A percentile compares a stretch with the other conserved stretches of the same genome.
phyloP scores from a whole-genome alignment of 2,797 vertebrate genomes.

The Kryptolebias ocellatus region DNA sequence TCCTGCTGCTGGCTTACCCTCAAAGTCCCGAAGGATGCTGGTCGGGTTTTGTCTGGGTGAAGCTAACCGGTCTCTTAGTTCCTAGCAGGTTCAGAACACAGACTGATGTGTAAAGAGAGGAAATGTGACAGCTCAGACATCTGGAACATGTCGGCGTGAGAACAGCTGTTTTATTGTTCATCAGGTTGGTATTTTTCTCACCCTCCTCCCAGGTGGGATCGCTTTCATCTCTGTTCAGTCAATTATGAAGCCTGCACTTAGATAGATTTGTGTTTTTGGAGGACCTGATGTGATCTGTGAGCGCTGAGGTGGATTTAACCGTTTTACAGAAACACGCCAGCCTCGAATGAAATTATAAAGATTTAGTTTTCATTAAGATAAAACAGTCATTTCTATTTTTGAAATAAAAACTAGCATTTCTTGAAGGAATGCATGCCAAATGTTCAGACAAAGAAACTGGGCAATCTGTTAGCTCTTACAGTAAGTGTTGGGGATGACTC shows the following conservation, averaged over 20 bases:
- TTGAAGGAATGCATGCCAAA: no score
- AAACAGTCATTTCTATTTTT: background rate
- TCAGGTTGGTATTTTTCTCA: conserved; percentile 29
- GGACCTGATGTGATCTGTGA: conserved; percentile 29
- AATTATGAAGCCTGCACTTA: conserved; percentile 17
- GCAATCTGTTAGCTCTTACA: no score
- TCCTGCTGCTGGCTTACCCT: conserved; percentile 63
- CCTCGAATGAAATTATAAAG: background rate
- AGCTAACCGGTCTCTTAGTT: conserved; percentile 15
- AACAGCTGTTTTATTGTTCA: conserved; percentile 49
- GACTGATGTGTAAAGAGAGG: background rate
- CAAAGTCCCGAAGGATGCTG: conserved; percentile 55
- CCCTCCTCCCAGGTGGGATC: conserved; percentile 33
- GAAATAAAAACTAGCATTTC: no score
- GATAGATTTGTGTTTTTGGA: conserved; percentile 12
- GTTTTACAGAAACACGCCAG: conserved; percentile 4
- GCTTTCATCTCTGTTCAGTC: conserved; percentile 42
- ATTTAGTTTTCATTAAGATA: background rate
- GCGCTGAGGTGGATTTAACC: conserved; percentile 17
- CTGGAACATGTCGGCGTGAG: conserved; percentile 22
- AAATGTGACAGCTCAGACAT: conserved; percentile 15
- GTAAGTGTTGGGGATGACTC: no score
- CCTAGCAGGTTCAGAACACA: conserved; percentile 22
- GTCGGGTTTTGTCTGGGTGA: conserved; percentile 39
- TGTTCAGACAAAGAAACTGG: no score